Evolutionary conservation across 2,888 invertebrate species (phyloP).

Genomic region (Acanthosepion esculentum): DNA sequence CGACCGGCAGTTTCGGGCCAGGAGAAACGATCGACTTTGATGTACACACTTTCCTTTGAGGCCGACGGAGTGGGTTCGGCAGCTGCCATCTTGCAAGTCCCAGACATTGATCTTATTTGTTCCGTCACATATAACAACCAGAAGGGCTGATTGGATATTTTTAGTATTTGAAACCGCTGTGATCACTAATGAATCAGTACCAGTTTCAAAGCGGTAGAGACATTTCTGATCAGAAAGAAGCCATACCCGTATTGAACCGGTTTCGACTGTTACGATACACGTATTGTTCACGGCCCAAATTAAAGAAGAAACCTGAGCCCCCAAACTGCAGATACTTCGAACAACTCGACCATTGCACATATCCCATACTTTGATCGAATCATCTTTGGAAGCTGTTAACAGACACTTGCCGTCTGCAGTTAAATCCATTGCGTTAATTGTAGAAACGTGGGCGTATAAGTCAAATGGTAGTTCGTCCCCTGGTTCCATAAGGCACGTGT

Average conservation of each 20-base stretch:
- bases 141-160: slow-evolving; percentile 49
- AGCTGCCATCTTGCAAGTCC: slow-evolving; percentile 61
- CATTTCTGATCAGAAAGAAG: slow-evolving; percentile 61
- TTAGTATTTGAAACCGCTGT: slow-evolving; percentile 66
- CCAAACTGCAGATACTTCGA: slow-evolving; percentile 66
- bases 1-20: slow-evolving; percentile 63
- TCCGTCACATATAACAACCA: slow-evolving; percentile 71
- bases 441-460: slow-evolving; percentile 70
- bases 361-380: slow-evolving; percentile 73
- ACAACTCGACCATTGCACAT: slow-evolving; percentile 68
- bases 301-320: slow-evolving; percentile 64
- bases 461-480: slow-evolving; percentile 71
- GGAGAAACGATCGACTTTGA: slow-evolving; percentile 67
- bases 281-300: slow-evolving; percentile 62
- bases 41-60: slow-evolving; percentile 63
- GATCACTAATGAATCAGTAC: slow-evolving; percentile 68
- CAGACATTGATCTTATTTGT: slow-evolving; percentile 67
- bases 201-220: slow-evolving; percentile 60
- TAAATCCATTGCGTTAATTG: slow-evolving; percentile 69
- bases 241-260: slow-evolving; percentile 67
- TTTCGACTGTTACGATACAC: slow-evolving; percentile 67
- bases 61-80: slow-evolving; percentile 58
- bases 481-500: slow-evolving; percentile 70
- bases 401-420: slow-evolving; percentile 69
- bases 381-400: slow-evolving; percentile 69